Conservation (phyloP, 2,797 vertebrate genomes). For the Perodicticus potto region DNA sequence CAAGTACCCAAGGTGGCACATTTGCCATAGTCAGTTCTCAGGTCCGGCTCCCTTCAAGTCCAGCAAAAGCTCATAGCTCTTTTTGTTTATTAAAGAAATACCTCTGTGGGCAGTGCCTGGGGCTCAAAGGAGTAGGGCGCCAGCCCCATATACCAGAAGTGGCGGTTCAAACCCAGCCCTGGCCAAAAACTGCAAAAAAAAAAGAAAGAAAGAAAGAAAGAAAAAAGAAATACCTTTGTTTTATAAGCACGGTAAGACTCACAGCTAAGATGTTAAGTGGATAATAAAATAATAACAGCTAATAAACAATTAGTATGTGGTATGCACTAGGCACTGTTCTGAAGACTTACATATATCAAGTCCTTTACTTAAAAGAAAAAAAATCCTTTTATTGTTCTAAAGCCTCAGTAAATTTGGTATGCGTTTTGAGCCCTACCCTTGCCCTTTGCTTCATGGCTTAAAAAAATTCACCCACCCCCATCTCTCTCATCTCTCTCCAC, state of each 20-base stretch:
- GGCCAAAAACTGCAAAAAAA: too few species aligned
- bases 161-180: too few species aligned
- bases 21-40: not conserved
- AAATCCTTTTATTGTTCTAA: not conserved
- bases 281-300: not conserved
- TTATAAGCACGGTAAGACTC: not conserved
- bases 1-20: not conserved
- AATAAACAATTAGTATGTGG: not conserved
- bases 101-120: not conserved
- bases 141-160: too few species aligned
- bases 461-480: not conserved
- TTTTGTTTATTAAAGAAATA: slow-evolving; percentile 30
- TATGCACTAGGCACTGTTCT: not conserved
- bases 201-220: too few species aligned
- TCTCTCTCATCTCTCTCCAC: not conserved
- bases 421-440: not conserved
- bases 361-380: not conserved
- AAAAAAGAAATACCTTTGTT: not conserved
- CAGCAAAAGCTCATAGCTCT: not conserved
- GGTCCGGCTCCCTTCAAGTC: not conserved
- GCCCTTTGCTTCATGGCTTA: not conserved
- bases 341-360: not conserved
- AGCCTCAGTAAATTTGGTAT: not conserved
- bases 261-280: not conserved
- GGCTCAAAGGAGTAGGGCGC: too few species aligned